phyloP scores from a whole-genome alignment of 2,888 invertebrate species.

The Ypsolopha sequella region DNA sequence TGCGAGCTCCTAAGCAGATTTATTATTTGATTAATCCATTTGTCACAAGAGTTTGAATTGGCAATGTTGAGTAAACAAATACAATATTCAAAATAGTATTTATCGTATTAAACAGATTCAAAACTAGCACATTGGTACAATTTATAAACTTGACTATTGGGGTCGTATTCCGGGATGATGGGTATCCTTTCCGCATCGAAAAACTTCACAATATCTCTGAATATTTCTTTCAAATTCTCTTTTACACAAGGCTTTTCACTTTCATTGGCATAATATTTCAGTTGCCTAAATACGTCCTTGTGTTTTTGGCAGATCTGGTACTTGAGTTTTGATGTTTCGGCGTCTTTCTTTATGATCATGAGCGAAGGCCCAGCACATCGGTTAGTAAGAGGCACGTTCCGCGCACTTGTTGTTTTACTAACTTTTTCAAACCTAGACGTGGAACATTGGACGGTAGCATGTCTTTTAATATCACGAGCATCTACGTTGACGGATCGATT shows the following conservation, averaged over 20 bases:
- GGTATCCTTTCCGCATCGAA: slow-evolving; percentile 38
- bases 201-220: slow-evolving; percentile 21
- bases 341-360: not conserved
- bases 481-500: too few relatives aligned
- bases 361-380: not conserved
- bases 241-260: too few relatives aligned
- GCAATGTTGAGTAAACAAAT: not conserved
- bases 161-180: slow-evolving; percentile 21
- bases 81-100: not conserved
- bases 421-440: too few relatives aligned
- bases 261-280: too few relatives aligned
- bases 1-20: not conserved
- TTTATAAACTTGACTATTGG: not conserved
- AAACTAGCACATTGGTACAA: not conserved
- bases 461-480: too few relatives aligned
- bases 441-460: not conserved
- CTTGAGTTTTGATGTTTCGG: not conserved
- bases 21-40: not conserved
- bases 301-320: too few relatives aligned
- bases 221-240: slow-evolving; percentile 7
- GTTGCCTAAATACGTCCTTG: too few relatives aligned
- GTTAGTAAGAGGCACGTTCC: too few relatives aligned
- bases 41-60: not conserved
- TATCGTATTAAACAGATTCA: not conserved
- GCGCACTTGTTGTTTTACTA: too few relatives aligned